Evolutionary conservation across 2,888 invertebrate species (phyloP).

Genomic region (Dioctria linearis): DNA sequence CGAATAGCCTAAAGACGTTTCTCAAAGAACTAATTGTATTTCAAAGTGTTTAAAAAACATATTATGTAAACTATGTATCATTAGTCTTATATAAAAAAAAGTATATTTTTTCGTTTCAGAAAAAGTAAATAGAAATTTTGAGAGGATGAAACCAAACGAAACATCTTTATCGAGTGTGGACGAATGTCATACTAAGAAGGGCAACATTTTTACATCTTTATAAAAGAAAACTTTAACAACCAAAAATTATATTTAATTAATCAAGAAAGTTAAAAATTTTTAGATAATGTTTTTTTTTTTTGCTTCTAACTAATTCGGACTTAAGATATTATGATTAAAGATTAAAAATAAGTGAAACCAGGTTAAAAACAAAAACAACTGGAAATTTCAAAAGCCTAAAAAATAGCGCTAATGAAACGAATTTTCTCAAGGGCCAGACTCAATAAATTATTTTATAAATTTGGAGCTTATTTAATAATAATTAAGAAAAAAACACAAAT

Average conservation of each 20-base stretch:
- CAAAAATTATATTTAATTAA: slow-evolving; percentile 8
- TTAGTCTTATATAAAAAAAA: not conserved
- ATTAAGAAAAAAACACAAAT: not conserved
- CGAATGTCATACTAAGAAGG: not conserved
- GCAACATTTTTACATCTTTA: slow-evolving; percentile 33
- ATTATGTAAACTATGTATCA: not conserved
- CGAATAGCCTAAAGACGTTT: too few species aligned
- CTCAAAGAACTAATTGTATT: too few species aligned
- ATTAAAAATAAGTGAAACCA: slow-evolving; percentile 22
- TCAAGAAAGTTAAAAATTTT: slow-evolving; percentile 18
- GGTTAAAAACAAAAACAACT: slow-evolving; percentile 19
- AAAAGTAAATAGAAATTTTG: slow-evolving; percentile 40
- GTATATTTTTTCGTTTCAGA: slow-evolving; percentile 30
- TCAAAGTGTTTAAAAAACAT: not conserved
- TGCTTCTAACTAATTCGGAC: slow-evolving; percentile 35
- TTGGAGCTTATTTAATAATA: slow-evolving; percentile 35
- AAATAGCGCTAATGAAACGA: slow-evolving; percentile 9
- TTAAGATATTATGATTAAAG: not conserved
- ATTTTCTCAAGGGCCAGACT: not conserved
- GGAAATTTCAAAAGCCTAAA: slow-evolving; percentile 29
- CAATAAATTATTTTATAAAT: slow-evolving; percentile 24
- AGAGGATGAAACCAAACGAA: slow-evolving; percentile 7
- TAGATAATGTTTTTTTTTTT: slow-evolving; percentile 16
- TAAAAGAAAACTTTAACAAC: not conserved
- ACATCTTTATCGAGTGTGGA: not conserved